Base-by-base conservation (phyloP, 1,140 invertebrate species). In the Drosophila nikananu region DNA sequence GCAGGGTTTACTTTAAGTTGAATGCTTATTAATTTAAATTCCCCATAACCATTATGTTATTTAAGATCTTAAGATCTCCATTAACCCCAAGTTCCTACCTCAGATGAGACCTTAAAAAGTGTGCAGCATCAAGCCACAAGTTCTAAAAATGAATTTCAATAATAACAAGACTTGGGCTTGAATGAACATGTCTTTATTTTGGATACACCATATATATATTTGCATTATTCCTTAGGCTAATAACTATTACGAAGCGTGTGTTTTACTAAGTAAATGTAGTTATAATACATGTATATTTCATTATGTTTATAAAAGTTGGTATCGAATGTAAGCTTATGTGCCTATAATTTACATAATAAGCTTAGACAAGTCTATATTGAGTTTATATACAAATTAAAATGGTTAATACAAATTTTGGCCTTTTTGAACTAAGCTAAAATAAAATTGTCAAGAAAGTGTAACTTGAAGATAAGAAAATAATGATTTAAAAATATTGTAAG, bases 281-380 rank as follows among this genome's bases (percentile, higher is more conserved):
- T 70, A 59, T 71, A 49, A 51, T 59, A 67, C 48, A 60, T 59
- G 42, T 27, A 61, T 52, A 58, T 51, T 57, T n/a, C n/a, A 55
- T 58, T 68, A 73, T 59, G 54, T 80, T 44, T 39, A 19, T 37
- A 64, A 64, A 54, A 37, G 48, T 35, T 67, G 52, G 44, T 80
- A 57, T 60, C n/a, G 58, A 67, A 17, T 72, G 32, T 66, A 21
- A 39, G 32, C 55, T 71, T 77, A 57, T 23, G 59, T 51, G 60
- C 32, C 70, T 89, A 84, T 41, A 39, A 84, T 72, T 55, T 80
- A 89, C 64, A 84, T 39, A 46, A 57, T 75, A 80, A 71, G 54
- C 35, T 61, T 70, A 68, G 19, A 49, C 30, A 61, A 17, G 12
- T 10, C 46, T 60, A 66, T 46, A 52, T 46, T n/a, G 25, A 67